Base-by-base conservation (phyloP, 1,140 invertebrate genomes). In the Babylonia areolata region DNA sequence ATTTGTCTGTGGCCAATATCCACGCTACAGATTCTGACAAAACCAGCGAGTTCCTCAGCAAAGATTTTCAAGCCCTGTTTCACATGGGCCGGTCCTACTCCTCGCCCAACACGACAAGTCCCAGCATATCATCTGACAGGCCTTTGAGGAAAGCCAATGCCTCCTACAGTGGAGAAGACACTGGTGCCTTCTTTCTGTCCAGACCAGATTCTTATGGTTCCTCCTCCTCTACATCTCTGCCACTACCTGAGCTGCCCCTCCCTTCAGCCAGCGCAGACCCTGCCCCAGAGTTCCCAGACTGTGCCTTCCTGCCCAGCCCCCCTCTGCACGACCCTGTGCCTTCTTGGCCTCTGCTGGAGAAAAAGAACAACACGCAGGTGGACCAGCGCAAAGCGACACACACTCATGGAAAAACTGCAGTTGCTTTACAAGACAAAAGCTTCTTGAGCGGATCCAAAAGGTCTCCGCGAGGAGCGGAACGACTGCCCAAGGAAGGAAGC, bases 1-100 rank as follows among this genome's bases (percentile, higher is more conserved):
- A 93, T 77, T 51, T 94, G 3, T 91, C 90, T 71, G 91, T 93
- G 40, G 91, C 91, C 28, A 94, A 94, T 84, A 92, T 94, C 37
- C 88, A 91, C 77, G 84, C 91, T 3, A 85, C 81, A 42, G 92
- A 93, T 46, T 71, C 81, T 0, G 92, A 94, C 79, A 94, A 94
- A 85, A 93, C 91, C 28, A 89, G 87, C 75, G 89, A 90, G 39
- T 93, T 94, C 85, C 83, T 86, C 40, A 82, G 64, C 35, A 92
- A 92, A 78, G 89, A 90, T 75, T 87, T 90, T 28, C 87, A 84
- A 33, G 64, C 82, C 31, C 37, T 84, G 35, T 84, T 84, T 46
- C 82, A 73, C 40, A n/a, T 11, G 3, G 40, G 69, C 64, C 71
- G 39, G 39, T 28, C 42, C 11, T 28, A 51, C 40, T n/a, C 39